Base-by-base conservation (phyloP, 2,888 invertebrate species). In the Endomychus coccineus region DNA sequence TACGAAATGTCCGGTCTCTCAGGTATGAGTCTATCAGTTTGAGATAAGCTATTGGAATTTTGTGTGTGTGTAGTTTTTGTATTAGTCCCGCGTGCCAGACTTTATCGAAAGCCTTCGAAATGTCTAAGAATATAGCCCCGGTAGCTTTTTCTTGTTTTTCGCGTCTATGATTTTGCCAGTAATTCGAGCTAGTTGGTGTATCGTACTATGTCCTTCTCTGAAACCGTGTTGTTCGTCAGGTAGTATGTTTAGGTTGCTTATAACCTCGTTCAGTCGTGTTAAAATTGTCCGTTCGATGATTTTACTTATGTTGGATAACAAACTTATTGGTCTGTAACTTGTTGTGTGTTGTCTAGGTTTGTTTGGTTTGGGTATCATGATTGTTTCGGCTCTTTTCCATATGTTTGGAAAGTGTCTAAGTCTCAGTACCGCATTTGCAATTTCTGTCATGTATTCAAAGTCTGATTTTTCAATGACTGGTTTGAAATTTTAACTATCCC, bases 21-120 rank as follows among this genome's bases (percentile, higher is more conserved):
- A 36, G 29, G 17, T 29, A 36, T 4, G 29, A 28, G 6, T 9
- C 7, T 13, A 36, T 36, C 4, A 29, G 7, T 7, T 28, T 29
- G 2, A 19, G 21, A 12, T 15, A 16, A 2, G 3, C 14, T n/a
- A 12, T 23, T 2, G 21, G 29, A 5, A 34, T 25, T 3, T 27
- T 13, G 2, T 16, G 6, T 4, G 36, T 4, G 3, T 10, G 2
- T n/a, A 40, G 21, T 16, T 40, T 40, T 16, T 14, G 31, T 2
- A 42, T 11, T 3, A 34, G 30, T 10, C 37, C 40, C 30, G 9
- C n/a, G 12, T 42, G 36, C 39, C 42, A 42, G 1, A 40, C 36
- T 24, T 23, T 40, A 21, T 43, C 43, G 25, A 42, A 44, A 1
- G 39, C 41, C 28, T 44, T 34, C 2, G 23, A 10, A 1, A 42